A percentile compares a stretch with the other conserved stretches of the same genome.
These are phyloP conservation scores for Bombyx mandarina DNA, from an alignment of 1,140 invertebrate genomes.

Conservation along the genomic window DNA sequence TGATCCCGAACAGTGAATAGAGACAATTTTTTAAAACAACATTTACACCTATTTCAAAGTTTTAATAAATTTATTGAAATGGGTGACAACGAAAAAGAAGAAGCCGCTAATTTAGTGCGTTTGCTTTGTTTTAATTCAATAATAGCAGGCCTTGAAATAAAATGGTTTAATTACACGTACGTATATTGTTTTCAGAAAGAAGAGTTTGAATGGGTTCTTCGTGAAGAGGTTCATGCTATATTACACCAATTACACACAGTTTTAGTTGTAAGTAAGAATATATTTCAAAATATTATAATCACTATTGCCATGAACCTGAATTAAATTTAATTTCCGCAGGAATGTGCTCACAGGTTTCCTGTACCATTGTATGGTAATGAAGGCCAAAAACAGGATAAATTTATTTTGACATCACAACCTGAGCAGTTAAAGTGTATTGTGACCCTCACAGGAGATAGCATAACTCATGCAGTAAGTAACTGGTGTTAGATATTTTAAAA, in stretches of 20 bases:
- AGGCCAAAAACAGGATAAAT: constrained; percentile 91
- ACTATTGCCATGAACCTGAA: no score
- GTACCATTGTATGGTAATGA: constrained; percentile 86
- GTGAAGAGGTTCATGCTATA: constrained; percentile 90
- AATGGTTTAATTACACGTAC: constrained; percentile 9
- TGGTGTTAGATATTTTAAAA: not conserved
- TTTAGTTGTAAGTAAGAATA: constrained; percentile 77
- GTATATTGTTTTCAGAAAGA: constrained; percentile 80
- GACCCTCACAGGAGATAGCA: constrained; percentile 90
- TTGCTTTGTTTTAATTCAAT: constrained; percentile 9
- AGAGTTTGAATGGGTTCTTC: constrained; percentile 94
- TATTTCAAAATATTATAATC: no score
- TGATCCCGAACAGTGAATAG: no score
- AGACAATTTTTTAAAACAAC: no score
- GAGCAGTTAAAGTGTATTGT: constrained; percentile 93
- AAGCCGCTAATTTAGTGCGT: constrained; percentile 86
- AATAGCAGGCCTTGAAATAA: constrained; percentile 4
- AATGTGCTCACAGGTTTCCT: constrained; percentile 89
- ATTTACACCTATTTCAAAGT: no score
- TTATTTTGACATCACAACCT: constrained; percentile 84
- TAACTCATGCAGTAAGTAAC: constrained; percentile 86
- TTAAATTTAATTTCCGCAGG: constrained; percentile 65
- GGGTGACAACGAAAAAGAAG: constrained; percentile 88
- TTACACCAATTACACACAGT: constrained; percentile 87
- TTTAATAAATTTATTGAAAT: constrained; percentile 64